These are phyloP conservation scores for Glaucomys volans DNA, from an alignment of 2,113 vertebrate species.

Conservation along the genomic window DNA sequence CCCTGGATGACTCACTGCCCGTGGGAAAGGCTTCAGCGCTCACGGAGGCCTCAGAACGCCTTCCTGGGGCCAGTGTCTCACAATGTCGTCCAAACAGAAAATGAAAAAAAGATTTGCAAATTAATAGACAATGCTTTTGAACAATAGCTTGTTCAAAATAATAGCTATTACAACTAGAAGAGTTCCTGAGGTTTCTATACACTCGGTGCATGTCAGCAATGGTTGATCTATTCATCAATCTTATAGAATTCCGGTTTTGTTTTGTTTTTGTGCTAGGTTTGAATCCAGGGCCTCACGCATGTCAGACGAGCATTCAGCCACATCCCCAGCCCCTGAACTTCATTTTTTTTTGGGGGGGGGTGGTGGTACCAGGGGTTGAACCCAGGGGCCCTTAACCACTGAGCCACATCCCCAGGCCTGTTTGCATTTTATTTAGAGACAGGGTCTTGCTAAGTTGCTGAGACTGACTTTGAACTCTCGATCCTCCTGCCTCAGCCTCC, in stretches of 20 bases:
- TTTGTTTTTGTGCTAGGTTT: no score
- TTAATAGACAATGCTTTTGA: neutral
- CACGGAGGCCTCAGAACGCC: neutral
- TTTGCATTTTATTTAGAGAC: no score
- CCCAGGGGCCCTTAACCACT: no score
- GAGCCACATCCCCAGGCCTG: no score
- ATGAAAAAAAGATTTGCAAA: neutral
- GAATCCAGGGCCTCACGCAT: no score
- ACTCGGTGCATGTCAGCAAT: neutral
- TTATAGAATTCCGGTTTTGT: neutral
- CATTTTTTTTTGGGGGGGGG: no score
- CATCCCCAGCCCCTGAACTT: no score
- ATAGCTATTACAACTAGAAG: neutral
- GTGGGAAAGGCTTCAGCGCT: neutral
- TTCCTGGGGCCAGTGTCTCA: neutral
- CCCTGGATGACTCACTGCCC: neutral
- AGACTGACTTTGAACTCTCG: no score
- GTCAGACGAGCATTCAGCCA: no score
- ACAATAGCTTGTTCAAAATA: conserved; percentile 16
- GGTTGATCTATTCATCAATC: neutral
- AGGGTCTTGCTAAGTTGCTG: no score
- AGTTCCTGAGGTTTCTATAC: neutral
- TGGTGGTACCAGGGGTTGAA: no score
- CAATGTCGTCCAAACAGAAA: neutral
- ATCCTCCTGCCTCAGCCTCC: no score